Evolutionary conservation across 1,140 invertebrate genomes (phyloP).

Genomic region (Brachionus asplanchnoidis): DNA sequence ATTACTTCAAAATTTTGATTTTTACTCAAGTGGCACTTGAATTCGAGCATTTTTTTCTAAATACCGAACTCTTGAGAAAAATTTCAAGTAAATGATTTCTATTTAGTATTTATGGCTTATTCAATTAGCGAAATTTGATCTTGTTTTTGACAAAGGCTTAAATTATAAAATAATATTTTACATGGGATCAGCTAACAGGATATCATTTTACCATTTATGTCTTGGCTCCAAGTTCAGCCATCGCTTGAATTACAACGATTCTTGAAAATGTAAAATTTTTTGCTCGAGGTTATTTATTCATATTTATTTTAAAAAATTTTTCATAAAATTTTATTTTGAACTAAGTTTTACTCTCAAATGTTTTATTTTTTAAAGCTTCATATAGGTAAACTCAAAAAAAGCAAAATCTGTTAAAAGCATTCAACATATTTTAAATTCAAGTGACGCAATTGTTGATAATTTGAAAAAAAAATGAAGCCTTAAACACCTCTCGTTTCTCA

Average conservation of each 20-base stretch:
- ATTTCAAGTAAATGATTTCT: not conserved
- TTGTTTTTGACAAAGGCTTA: not conserved
- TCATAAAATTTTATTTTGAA: no score
- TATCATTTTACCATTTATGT: not conserved
- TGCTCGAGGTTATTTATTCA: no score
- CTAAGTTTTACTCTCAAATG: not conserved
- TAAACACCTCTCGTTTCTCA: not conserved
- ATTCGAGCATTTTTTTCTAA: not conserved
- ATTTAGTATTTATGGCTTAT: not conserved
- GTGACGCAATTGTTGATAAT: not conserved
- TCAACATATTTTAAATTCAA: not conserved
- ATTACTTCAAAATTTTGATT: not conserved
- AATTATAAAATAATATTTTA: not conserved
- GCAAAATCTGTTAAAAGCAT: not conserved
- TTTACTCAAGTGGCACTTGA: not conserved
- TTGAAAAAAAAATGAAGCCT: not conserved
- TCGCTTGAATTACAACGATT: not conserved
- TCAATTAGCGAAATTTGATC: not conserved
- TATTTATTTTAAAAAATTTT: no score
- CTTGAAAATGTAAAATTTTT: no score
- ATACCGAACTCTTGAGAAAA: not conserved
- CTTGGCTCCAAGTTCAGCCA: not conserved
- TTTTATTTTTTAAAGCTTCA: not conserved
- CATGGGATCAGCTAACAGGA: not conserved
- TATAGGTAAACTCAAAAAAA: not conserved